Evolutionary conservation across 2,888 invertebrate species (phyloP), one percentile per base, ranked within the genome.

Genomic region (Drosophila emarginata): DNA sequence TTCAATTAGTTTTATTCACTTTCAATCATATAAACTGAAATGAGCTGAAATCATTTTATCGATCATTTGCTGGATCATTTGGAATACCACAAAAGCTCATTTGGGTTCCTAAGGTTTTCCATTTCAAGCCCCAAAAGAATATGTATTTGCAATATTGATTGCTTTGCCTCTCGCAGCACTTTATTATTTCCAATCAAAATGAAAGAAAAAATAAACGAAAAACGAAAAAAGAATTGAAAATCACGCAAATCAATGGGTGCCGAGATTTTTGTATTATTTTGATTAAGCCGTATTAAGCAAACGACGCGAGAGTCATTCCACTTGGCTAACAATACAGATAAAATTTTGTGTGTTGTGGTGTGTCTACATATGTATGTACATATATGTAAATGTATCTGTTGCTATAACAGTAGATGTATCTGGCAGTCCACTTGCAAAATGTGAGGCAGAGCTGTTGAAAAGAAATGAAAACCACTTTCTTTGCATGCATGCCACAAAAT

Each of bases 391-490:
- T 32, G 32, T 32, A 32, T 32, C 7, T 32, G 11, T 32, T 32
- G 32, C 32, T 32, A 32, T 32, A 32, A 32, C 32, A 32, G 32
- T n/a, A 18, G 56, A 32, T 12, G 32, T 59, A 50, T 23, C 36
- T 57, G 57, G 14, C 18, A 45, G 18, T 39, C 39, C n/a, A 39
- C 39, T 39, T 39, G 39, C 39, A 39, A 45, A 45, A 45, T 21
- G 73, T 76, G 77, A 57, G 67, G 78, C 76, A 62, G 66, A 73
- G 80, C 76, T 72, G 75, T 87, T 74, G 80, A 79, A 89, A 75
- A 86, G 82, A 90, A 90, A 89, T 89, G 89, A 88, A 90, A 90
- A 90, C 90, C 90, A 90, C 90, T 90, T 90, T 90, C 90, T 90
- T 90, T 83, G 80, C 80, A 88, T 79, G 82, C 78, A 79, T 79